A percentile compares a stretch with the other conserved stretches of the same genome.
These are phyloP conservation scores for Helogale parvula DNA, from an alignment of 2,113 vertebrate species.

Conservation along the genomic window DNA sequence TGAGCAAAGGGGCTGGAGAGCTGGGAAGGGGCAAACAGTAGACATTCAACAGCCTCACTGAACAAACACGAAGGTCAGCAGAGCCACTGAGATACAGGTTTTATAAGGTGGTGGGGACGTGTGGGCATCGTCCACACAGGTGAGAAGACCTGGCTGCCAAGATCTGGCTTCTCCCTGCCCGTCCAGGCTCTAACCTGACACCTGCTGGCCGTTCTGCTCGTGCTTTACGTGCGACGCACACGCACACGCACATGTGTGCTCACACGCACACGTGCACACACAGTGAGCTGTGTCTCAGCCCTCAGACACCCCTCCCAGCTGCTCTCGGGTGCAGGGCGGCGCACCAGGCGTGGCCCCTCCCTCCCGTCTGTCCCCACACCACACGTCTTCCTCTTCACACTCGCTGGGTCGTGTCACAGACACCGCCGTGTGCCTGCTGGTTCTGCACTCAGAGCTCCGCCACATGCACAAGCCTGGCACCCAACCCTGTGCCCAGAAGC, in stretches of 20 bases:
- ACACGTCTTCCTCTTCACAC: neutral
- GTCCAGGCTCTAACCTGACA: neutral
- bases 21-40: accelerated
- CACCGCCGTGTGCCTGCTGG: accelerated
- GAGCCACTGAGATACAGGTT: accelerated
- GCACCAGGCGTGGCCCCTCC: neutral
- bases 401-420: accelerated
- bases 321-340: neutral
- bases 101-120: accelerated
- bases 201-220: neutral
- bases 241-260: too few species aligned
- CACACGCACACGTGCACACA: too few species aligned
- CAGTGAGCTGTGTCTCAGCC: neutral
- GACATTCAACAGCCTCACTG: accelerated
- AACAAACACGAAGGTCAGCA: accelerated
- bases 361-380: neutral
- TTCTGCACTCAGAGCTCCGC: neutral
- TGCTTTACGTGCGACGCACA: neutral
- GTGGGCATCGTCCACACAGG: accelerated
- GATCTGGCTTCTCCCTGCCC: neutral
- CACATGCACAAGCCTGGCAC: neutral
- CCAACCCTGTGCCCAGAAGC: neutral
- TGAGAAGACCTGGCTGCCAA: accelerated
- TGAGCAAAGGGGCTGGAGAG: accelerated
- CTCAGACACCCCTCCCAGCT: neutral